phyloP scores from a whole-genome alignment of 2,888 invertebrate species.

The Drosophila sordidula region DNA sequence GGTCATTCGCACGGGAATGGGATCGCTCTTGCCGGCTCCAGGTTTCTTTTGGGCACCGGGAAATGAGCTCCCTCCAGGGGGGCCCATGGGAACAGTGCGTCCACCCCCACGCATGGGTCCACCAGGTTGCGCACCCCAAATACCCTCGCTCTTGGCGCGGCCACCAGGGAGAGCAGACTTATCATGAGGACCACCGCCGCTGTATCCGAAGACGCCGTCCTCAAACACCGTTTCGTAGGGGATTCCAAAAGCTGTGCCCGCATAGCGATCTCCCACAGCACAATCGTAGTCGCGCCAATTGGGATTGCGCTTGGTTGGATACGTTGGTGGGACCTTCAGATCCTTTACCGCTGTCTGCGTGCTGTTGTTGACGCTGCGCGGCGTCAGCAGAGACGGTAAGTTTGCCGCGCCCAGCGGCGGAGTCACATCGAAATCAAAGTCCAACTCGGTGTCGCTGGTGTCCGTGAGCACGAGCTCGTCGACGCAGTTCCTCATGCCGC shows the following conservation, averaged over 20 bases:
- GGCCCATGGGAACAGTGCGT: not conserved
- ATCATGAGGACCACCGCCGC: conserved; percentile 53
- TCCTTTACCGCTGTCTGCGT: conserved; percentile 87
- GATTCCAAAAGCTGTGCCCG: conserved; percentile 47
- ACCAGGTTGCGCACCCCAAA: conserved; percentile 5
- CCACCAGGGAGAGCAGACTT: not conserved
- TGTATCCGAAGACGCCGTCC: conserved; percentile 57
- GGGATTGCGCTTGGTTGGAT: conserved; percentile 54
- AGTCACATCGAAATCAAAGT: conserved; percentile 90
- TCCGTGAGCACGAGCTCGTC: conserved; percentile 79
- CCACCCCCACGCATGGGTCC: conserved; percentile 30
- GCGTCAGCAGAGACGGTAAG: conserved; percentile 83
- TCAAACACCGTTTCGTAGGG: conserved; percentile 45
- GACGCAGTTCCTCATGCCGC: conserved; percentile 63
- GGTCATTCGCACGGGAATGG: conserved; percentile 30
- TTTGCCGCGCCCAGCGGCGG: conserved; percentile 89
- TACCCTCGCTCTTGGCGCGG: not conserved
- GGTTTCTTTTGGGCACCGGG: conserved; percentile 2
- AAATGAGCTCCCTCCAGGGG: conserved; percentile 17
- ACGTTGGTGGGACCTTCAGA: conserved; percentile 51
- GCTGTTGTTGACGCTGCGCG: conserved; percentile 86
- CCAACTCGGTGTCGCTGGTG: conserved; percentile 86
- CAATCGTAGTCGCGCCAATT: conserved; percentile 72
- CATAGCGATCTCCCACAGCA: conserved; percentile 61
- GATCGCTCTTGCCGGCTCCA: not conserved